Conservation (phyloP, 2,797 vertebrate genomes). For the Sebastes taczanowskii region DNA sequence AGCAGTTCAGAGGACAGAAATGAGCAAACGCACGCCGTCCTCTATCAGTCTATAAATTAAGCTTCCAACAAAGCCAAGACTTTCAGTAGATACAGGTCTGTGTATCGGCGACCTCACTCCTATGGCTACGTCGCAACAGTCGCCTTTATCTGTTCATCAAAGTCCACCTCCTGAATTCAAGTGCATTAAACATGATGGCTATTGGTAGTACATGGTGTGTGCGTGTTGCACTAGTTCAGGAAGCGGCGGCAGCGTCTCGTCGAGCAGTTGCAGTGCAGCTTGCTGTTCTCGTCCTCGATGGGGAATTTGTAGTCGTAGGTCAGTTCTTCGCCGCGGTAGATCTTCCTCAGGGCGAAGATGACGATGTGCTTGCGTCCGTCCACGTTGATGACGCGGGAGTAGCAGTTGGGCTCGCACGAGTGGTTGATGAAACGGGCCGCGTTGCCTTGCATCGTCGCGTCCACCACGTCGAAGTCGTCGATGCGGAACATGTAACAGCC, state of each 20-base stretch:
- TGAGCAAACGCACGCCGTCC: background rate
- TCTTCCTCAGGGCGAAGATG: constrained; percentile 93
- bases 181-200: constrained; percentile 32
- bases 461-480: constrained; percentile 94
- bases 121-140: background rate
- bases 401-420: constrained; percentile 95
- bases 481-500: constrained; percentile 98
- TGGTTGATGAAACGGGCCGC: constrained; percentile 96
- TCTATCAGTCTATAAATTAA: constrained; percentile 21
- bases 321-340: constrained; percentile 93
- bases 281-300: constrained; percentile 93
- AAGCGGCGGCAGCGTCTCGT: constrained; percentile 90
- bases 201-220: background rate
- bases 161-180: constrained; percentile 19
- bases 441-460: constrained; percentile 93
- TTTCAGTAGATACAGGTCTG: constrained; percentile 30
- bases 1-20: constrained; percentile 20
- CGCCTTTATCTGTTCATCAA: background rate
- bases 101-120: background rate
- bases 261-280: constrained; percentile 92
- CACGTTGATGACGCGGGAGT: constrained; percentile 93
- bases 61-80: constrained; percentile 5
- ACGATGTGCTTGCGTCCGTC: constrained; percentile 95
- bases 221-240: constrained; percentile 83
- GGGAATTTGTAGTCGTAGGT: constrained; percentile 98